Evolutionary conservation across 2,113 vertebrate genomes (phyloP).

Genomic region (Forbesichthys papilliferus): DNA sequence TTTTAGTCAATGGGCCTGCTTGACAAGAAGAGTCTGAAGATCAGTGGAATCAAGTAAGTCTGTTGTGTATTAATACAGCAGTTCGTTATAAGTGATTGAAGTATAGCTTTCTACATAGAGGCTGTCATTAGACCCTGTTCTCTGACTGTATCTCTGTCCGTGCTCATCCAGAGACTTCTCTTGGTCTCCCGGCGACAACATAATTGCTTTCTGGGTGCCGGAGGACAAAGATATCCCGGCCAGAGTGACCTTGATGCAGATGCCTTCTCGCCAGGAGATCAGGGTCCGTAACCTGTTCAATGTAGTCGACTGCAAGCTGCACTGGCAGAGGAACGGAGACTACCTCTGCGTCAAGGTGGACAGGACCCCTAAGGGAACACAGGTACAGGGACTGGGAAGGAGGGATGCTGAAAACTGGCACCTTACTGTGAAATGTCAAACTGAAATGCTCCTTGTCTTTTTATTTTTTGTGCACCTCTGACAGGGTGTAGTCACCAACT

Average conservation of each 20-base stretch:
- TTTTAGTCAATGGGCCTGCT: slow-evolving; percentile 94
- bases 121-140: neutral
- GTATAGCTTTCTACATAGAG: neutral
- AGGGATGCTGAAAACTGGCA: neutral
- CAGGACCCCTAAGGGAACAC: slow-evolving; percentile 94
- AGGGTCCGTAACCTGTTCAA: slow-evolving; percentile 96
- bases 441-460: neutral
- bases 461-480: neutral
- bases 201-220: slow-evolving; percentile 98
- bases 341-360: slow-evolving; percentile 98
- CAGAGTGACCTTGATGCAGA: slow-evolving; percentile 96
- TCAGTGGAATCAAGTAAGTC: slow-evolving; percentile 93
- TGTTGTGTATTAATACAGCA: neutral
- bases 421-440: neutral
- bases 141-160: neutral
- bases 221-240: slow-evolving; percentile 99
- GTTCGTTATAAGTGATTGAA: neutral
- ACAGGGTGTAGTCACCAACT: slow-evolving; percentile 98
- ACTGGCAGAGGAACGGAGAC: slow-evolving; percentile 98
- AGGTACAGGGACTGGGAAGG: slow-evolving; percentile 68
- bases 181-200: slow-evolving; percentile 98
- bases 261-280: slow-evolving; percentile 94
- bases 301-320: slow-evolving; percentile 95
- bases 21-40: slow-evolving; percentile 99
- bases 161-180: slow-evolving; percentile 88